Evolutionary conservation across 2,888 invertebrate species (phyloP), one percentile per base, ranked within the genome.

Genomic region (Pristionchus entomophagus): DNA sequence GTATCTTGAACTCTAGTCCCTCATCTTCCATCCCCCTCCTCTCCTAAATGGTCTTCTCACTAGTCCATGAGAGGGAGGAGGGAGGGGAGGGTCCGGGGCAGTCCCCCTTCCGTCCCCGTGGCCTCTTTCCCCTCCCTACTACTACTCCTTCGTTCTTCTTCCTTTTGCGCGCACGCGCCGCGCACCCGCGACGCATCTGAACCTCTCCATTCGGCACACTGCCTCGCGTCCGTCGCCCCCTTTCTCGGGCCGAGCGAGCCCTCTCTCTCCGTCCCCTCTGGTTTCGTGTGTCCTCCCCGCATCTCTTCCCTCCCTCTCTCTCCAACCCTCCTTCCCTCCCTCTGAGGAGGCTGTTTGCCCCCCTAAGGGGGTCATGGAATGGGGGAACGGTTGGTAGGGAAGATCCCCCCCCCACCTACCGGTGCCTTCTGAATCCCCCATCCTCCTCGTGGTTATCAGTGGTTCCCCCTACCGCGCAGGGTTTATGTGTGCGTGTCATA

Each of bases 311-410:
- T 59, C 59, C 26, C 59, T 59, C 26, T n/a, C 59, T 26, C 26
- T 22, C 26, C 59, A 8, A 8, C 26, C 59, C 26, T 32, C 65
- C n/a, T 29, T 29, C 51, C 26, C n/a, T 49, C 77, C 29, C 26
- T 35, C 41, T 14, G 65, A 35, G 35, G 26, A 26, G 59, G 29
- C 29, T 29, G 69, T 22, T 35, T 38, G 38, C 38, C 69, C 38
- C 53, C 69, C 69, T 69, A 69, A 38, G 69, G 69, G 69, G 69
- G 69, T 69, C 69, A 69, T 69, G 69, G 69, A 38, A 69, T 35
- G 62, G 62, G n/a, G n/a, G 62, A 62, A 62, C 62, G 62, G 62
- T 6, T 29, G 32, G 32, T 8, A 22, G 35, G 35, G 69, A 17
- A 38, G 69, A 38, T 69, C 38, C 38, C 38, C n/a, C 22, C 38